phyloP scores from a whole-genome alignment of 2,113 vertebrate genomes.

The Phyllopteryx taeniolatus region DNA sequence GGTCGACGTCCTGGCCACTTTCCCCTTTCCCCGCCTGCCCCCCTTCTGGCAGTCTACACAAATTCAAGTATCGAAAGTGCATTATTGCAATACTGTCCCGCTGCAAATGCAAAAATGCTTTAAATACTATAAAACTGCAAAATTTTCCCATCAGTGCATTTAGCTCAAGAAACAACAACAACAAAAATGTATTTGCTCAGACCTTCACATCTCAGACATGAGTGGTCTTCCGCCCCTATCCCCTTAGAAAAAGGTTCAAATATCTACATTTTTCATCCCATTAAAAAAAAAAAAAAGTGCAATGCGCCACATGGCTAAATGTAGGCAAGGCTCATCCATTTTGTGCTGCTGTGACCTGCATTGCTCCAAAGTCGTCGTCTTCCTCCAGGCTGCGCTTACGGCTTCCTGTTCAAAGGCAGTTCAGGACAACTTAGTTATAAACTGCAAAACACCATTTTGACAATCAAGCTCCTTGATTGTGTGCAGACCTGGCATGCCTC shows the following conservation, averaged over 20 bases:
- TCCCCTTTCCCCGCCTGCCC: slow-evolving; percentile 63
- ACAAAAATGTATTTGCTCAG: slow-evolving; percentile 60
- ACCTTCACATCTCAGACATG: slow-evolving; percentile 63
- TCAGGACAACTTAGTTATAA: neutral
- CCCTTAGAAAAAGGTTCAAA: slow-evolving; percentile 67
- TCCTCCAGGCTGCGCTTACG: slow-evolving; percentile 91
- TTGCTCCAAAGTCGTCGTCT: slow-evolving; percentile 88
- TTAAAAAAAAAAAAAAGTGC: slow-evolving; percentile 64
- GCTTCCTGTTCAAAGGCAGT: slow-evolving; percentile 75
- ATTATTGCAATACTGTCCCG: slow-evolving; percentile 99
- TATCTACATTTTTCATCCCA: slow-evolving; percentile 78
- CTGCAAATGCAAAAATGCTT: slow-evolving; percentile 98
- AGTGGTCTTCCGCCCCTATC: slow-evolving; percentile 36
- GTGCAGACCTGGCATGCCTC: slow-evolving; percentile 82
- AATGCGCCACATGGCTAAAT: slow-evolving; percentile 50
- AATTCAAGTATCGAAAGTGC: slow-evolving; percentile 99
- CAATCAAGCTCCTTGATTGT: neutral
- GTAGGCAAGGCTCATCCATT: slow-evolving; percentile 77
- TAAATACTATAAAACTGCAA: slow-evolving; percentile 97
- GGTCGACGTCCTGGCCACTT: slow-evolving; percentile 62
- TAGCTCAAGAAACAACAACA: slow-evolving; percentile 58
- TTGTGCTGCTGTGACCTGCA: slow-evolving; percentile 91
- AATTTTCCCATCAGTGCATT: slow-evolving; percentile 74
- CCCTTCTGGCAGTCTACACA: slow-evolving; percentile 79
- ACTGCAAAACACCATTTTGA: neutral